These are phyloP conservation scores for Melospiza melodia DNA, from an alignment of 2,113 vertebrate genomes.

Conservation along the genomic window DNA sequence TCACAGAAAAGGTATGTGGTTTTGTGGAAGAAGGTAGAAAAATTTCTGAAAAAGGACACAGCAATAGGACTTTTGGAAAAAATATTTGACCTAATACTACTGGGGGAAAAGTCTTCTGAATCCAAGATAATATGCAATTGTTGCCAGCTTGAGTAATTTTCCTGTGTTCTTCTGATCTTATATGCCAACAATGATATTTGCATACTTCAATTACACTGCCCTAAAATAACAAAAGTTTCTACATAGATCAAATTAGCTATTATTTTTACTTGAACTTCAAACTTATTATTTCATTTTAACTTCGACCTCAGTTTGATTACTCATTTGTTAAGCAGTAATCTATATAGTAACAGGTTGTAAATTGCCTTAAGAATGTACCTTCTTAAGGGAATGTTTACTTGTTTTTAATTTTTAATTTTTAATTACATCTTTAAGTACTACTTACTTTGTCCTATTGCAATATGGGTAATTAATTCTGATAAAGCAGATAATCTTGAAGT, in stretches of 20 bases:
- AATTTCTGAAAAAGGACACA: neutral
- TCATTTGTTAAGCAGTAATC: neutral
- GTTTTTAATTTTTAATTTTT: neutral
- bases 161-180: neutral
- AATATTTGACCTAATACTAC: neutral
- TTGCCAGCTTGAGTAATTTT: neutral
- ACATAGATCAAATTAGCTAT: neutral
- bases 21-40: neutral
- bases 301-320: neutral
- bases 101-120: neutral
- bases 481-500: neutral
- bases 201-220: neutral
- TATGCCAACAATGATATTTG: neutral
- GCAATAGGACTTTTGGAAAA: neutral
- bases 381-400: neutral
- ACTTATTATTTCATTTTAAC: neutral
- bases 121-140: neutral
- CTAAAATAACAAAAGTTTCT: neutral
- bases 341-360: neutral
- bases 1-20: accelerated
- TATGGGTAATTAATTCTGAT: neutral
- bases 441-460: neutral
- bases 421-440: neutral
- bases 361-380: neutral
- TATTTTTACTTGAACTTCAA: neutral